Base-by-base conservation (phyloP, 2,113 vertebrate species). In the Struthio camelus region DNA sequence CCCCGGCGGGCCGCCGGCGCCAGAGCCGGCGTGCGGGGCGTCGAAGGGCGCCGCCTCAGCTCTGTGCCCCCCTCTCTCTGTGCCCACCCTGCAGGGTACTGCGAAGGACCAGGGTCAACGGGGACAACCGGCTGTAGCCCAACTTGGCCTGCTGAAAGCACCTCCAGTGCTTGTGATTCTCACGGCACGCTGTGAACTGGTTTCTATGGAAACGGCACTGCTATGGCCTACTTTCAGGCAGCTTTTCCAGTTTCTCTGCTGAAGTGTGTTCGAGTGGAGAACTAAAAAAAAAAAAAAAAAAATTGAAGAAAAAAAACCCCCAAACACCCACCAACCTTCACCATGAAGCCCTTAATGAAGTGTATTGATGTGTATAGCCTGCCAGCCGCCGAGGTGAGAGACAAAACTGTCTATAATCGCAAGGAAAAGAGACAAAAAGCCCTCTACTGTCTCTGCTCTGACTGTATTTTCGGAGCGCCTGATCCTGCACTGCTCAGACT, bases 191-290 rank as follows among this genome's bases (percentile, higher is more conserved):
- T 98, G 96, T 98, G 98, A 98, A 98, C 98, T 98, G 98, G 99
- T 98, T 99, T 98, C 98, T 98, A 98, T 98, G 98, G 99, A 99
- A 99, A 99, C 98, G 86, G 98, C 98, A 98, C 98, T 97, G 97
- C 98, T 98, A 97, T 98, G 98, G 99, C 98, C 98, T 99, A 99
- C 98, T 99, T 99, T 98, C 98, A 98, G 98, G 98, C 98, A 97
- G 98, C 98, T 98, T 98, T 98, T 98, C 97, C 98, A 97, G 97
- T 96, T 98, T 97, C 81, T 81, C 97, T 83, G 98, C 99, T 97
- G 98, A 98, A 99, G 98, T 98, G 98, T 91, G 93, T 97, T 97
- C 69, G 42, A 97, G 97, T 67, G 69, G 96, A 94, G 96, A 97
- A 96, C 93, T 95, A 82, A 94, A 96, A 97, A 89, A 94, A 97